Conservation (phyloP, 2,797 vertebrate genomes). For the Anas georgica region DNA sequence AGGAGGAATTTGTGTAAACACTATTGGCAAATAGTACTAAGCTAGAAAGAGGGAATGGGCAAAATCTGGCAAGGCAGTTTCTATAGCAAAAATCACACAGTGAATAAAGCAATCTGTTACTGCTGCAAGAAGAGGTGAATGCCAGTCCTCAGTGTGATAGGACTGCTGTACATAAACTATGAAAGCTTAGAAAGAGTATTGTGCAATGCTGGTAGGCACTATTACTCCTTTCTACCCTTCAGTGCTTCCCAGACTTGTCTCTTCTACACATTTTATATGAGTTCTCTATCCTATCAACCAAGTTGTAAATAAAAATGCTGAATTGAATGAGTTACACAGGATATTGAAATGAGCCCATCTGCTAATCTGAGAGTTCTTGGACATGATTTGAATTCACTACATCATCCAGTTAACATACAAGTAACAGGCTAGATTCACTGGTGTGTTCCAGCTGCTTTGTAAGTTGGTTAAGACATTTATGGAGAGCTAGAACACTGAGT, state of each 20-base stretch:
- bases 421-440: background rate
- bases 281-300: background rate
- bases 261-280: background rate
- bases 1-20: background rate
- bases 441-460: background rate
- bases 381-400: background rate
- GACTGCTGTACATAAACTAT: background rate
- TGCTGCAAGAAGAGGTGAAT: rapidly evolving
- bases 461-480: background rate
- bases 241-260: background rate
- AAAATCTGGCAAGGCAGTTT: background rate
- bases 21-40: background rate
- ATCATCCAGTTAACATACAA: background rate
- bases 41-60: background rate
- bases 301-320: constrained; percentile 3
- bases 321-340: background rate
- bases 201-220: background rate
- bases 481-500: background rate
- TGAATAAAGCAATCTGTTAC: background rate
- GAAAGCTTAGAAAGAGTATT: background rate
- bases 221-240: background rate
- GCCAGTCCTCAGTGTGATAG: background rate
- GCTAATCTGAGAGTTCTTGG: background rate
- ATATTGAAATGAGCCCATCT: background rate
- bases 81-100: background rate